These are phyloP conservation scores for Trissolcus japonicus DNA, from an alignment of 2,888 invertebrate species.

Conservation along the genomic window DNA sequence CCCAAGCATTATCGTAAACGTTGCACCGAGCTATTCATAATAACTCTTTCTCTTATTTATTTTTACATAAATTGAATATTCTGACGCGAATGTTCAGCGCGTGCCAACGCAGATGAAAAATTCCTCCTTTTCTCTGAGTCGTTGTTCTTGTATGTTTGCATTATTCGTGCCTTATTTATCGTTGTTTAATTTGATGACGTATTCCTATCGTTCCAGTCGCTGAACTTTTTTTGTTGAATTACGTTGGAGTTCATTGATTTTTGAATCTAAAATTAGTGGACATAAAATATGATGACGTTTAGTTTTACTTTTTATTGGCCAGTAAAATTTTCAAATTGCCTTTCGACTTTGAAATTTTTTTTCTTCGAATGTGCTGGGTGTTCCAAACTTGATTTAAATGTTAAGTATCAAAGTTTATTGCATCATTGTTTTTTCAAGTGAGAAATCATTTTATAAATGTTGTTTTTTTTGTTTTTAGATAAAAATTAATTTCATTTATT, in stretches of 20 bases:
- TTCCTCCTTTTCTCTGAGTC: constrained; percentile 26
- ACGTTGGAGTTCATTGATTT: constrained; percentile 10
- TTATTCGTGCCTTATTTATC: constrained; percentile 1
- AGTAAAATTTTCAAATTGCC: constrained; percentile 12
- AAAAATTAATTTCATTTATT: too few relatives aligned
- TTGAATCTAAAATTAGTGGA: constrained; percentile 11
- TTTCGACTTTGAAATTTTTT: constrained; percentile 1
- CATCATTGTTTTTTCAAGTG: too few relatives aligned
- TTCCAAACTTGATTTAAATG: too few relatives aligned
- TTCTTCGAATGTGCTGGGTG: neutral
- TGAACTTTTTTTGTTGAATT: neutral
- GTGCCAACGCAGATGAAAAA: constrained; percentile 48
- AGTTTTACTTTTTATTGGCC: constrained; percentile 13
- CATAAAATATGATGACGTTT: constrained; percentile 8
- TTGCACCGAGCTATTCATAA: constrained; percentile 42
- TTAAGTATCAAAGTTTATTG: too few relatives aligned
- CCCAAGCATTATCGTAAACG: constrained; percentile 24
- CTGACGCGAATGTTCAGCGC: constrained; percentile 29
- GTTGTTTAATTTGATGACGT: neutral
- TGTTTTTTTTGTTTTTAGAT: too few relatives aligned
- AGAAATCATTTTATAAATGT: too few relatives aligned
- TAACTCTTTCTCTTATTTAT: constrained; percentile 49
- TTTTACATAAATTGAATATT: constrained; percentile 49
- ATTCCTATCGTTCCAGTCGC: too few relatives aligned
- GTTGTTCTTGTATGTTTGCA: constrained; percentile 20